Evolutionary conservation across 37 sponge, comb jelly and placozoan genomes (phyloP), one percentile per base, ranked within the genome.

Genomic region (Ephydatia muelleri): DNA sequence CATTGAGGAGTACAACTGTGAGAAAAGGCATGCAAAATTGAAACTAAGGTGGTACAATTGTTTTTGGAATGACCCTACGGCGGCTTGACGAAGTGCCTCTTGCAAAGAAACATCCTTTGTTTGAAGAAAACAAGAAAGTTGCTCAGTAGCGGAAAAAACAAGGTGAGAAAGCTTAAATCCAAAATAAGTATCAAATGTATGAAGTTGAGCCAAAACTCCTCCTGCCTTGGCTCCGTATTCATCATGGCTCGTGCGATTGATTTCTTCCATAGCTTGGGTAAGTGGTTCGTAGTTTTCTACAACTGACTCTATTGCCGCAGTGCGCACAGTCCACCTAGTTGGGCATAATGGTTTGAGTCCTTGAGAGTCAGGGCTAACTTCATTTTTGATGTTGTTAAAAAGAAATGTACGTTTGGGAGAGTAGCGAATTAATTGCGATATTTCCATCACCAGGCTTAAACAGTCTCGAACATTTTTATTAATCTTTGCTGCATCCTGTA

Each of bases 281-380:
- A 92, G 35, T 38, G 88, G 49, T 22, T 76, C 38, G 72, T 92
- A 88, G 47, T 90, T 75, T 33, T 78, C 82, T 3, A 91, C 32
- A 22, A 90, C 65, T 29, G 92, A 88, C 67, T 92, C 88, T 64
- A 87, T 72, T 16, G 88, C 92, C 43, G 36, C 68, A 26, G 88
- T 87, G 69, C 92, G 74, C 21, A 72, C 92, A 76, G 88, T 92
- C 92, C 92, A 92, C 38, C 88, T 68, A 25, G 88, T 92, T 22
- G 77, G 26, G 66, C 88, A 92, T 2, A 92, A 79, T 38, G 88
- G 79, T 28, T 78, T 80, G 57, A 87, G 38, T 5, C 72, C 80
- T 65, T 36, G 76, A 37, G 80, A 65, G 31, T 77, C 85, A 30
- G 33, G 31, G 23, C 85, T 31, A 49, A 34, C 31, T 9, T 83